Percentiles rank a stretch among this genome's conserved stretches.
Conservation (phyloP, 2,113 vertebrate genomes). For the Gracilinanus agilis region DNA sequence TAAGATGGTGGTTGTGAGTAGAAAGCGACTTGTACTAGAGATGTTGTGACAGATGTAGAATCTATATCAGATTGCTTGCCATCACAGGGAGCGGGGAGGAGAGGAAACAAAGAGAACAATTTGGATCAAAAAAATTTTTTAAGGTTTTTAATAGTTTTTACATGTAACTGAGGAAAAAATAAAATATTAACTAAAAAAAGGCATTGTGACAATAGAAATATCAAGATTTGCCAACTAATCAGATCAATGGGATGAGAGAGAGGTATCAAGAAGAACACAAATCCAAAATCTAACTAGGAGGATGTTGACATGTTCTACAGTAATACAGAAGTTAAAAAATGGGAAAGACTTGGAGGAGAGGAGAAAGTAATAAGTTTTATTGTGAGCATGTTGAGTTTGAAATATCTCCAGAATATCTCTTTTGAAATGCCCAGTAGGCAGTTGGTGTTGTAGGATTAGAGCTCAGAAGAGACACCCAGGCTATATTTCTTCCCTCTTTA, state of each 20-base stretch:
- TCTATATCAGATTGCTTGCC: too few species aligned
- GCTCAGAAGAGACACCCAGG: neutral
- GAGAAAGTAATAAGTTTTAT: neutral
- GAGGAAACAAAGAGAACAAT: too few species aligned
- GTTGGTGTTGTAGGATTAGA: neutral
- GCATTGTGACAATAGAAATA: neutral
- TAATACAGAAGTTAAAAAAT: neutral
- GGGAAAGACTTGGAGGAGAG: neutral
- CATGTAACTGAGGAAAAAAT: too few species aligned
- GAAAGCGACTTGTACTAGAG: neutral
- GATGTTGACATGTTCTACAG: neutral
- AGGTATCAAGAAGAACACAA: neutral
- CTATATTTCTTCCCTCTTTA: neutral
- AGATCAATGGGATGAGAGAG: neutral
- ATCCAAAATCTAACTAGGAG: neutral
- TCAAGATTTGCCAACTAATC: neutral
- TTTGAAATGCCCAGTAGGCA: neutral
- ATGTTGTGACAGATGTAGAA: neutral
- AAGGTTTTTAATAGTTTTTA: too few species aligned
- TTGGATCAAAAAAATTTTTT: too few species aligned
- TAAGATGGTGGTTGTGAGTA: neutral
- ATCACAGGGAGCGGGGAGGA: too few species aligned
- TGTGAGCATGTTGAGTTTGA: neutral
- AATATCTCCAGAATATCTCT: neutral
- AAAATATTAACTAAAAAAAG: too few species aligned